phyloP scores from a whole-genome alignment of 2,113 vertebrate species.

The Canis aureus region DNA sequence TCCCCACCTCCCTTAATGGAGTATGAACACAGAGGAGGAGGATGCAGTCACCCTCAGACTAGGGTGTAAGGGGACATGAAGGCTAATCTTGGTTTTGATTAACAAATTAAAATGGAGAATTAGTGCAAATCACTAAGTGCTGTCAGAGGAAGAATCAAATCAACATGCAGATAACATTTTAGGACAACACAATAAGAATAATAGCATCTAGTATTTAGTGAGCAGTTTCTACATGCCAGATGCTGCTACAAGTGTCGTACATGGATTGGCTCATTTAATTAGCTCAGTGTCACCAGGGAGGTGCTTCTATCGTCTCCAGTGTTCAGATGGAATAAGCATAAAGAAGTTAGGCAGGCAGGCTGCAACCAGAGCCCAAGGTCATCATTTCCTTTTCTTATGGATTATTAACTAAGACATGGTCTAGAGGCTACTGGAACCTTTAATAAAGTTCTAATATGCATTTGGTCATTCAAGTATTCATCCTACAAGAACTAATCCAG shows the following conservation, averaged over 20 bases:
- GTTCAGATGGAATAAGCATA: neutral
- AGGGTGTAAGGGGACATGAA: neutral
- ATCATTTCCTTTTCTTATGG: neutral
- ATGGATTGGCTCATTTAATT: neutral
- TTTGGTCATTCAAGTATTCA: neutral
- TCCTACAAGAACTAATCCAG: neutral
- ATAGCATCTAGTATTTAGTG: neutral
- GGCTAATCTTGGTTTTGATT: neutral
- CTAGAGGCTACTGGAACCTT: neutral
- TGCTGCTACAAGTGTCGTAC: neutral
- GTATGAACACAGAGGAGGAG: neutral
- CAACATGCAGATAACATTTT: neutral
- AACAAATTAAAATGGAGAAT: neutral
- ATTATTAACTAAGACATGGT: neutral
- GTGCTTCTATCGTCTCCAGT: neutral
- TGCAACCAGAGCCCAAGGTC: neutral
- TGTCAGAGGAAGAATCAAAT: neutral
- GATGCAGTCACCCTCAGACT: neutral
- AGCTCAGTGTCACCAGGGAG: neutral
- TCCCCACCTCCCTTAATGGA: neutral
- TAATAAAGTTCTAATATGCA: neutral
- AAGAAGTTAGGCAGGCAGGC: neutral
- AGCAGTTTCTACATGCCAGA: neutral
- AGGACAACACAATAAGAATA: neutral
- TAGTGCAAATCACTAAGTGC: neutral